Base-by-base conservation (phyloP, 2,888 invertebrate genomes). In the Ectemnius cavifrons region DNA sequence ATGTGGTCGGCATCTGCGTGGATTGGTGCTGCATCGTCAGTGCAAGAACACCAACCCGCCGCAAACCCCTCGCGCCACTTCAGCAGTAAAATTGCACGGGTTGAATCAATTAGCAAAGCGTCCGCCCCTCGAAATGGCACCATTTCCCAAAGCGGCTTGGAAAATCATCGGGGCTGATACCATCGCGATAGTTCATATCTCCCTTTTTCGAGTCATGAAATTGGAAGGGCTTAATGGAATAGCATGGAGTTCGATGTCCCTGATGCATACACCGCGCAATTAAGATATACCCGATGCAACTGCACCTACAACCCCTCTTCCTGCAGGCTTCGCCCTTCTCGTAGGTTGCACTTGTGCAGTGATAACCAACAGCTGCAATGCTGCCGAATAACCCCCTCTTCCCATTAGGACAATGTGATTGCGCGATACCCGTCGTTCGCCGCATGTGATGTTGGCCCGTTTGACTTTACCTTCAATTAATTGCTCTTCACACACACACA, bases 321-420 rank as follows among this genome's bases (percentile, higher is more conserved):
- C 37, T 8, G 58, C 68, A 61, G 58, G 47, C 68, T 47, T 62
- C 20, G 67, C 67, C 46, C 66, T 67, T 61, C 69, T 74, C 79
- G 76, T 82, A 79, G 79, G 73, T 81, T 68, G 72, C 83, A 83
- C 79, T 84, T 78, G 85, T 70, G 86, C 84, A 86, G 85, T 87
- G 87, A 88, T 88, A 88, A 88, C 84, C 86, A 78, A 80, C 88
- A 89, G 87, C 88, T 87, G 88, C 85, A 86, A 69, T 83, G 64
- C 57, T 47, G 2, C 14, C 52, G 14, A 63, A 75, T 23, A 79
- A 80, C 83, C 85, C 85, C 84, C 82, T 67, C 81, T 80, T 37
- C 37, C 37, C 83, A 79, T 80, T 80, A 78, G 80, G 79, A 83
- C 78, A 78, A 75, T 80, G 79, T 82, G 82, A 86, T 84, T 85